These are phyloP conservation scores for Polymixis flavicincta DNA, from an alignment of 2,888 invertebrate genomes.

Conservation along the genomic window DNA sequence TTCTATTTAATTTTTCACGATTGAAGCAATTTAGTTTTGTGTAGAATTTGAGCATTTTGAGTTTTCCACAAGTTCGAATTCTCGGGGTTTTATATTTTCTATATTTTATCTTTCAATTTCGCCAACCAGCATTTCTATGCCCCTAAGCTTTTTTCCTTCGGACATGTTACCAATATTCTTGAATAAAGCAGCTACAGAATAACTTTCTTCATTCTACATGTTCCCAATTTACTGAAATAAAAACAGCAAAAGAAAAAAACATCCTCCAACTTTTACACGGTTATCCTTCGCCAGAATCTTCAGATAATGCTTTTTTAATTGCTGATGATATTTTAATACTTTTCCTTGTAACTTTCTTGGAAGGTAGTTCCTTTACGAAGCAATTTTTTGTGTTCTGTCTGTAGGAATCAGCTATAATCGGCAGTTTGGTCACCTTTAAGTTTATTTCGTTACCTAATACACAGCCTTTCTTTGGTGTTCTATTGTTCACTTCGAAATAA, in stretches of 20 bases:
- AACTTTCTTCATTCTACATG: background rate
- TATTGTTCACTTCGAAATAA: constrained; percentile 57
- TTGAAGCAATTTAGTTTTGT: background rate
- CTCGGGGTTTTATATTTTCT: background rate
- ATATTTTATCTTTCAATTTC: constrained; percentile 14
- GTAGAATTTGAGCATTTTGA: background rate
- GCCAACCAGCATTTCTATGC: constrained; percentile 11
- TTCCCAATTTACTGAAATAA: constrained; percentile 1
- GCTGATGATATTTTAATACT: constrained; percentile 26
- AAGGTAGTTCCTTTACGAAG: constrained; percentile 6
- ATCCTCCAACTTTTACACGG: constrained; percentile 9
- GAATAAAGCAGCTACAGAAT: constrained; percentile 8
- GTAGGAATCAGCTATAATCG: constrained; percentile 2
- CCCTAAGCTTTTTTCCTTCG: constrained; percentile 25
- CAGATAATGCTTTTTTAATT: constrained; percentile 36
- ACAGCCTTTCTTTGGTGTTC: constrained; percentile 43
- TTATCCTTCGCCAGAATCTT: constrained; percentile 17
- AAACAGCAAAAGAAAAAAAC: background rate
- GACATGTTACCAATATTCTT: constrained; percentile 33
- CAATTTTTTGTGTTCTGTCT: constrained; percentile 6
- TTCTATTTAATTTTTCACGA: background rate
- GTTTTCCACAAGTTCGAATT: background rate
- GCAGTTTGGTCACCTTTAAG: constrained; percentile 16
- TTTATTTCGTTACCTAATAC: constrained; percentile 46
- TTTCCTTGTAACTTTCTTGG: background rate